Base-by-base conservation (phyloP, 2,888 invertebrate genomes). In the Melinaea menophilus region DNA sequence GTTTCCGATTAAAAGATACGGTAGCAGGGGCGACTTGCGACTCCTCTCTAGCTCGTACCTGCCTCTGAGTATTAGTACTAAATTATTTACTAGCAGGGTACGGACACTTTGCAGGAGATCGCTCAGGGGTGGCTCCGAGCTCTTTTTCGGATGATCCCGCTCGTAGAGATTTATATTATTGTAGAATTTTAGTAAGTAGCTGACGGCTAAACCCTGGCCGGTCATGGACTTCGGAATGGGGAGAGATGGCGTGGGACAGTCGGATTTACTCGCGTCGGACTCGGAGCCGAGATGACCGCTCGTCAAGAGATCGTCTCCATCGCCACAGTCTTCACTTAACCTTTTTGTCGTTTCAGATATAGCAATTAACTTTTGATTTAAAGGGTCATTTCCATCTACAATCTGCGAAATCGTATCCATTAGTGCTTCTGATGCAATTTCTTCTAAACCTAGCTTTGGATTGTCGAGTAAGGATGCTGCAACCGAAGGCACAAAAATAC, bases 131-230 rank as follows among this genome's bases (percentile, higher is more conserved):
- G 95, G 94, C 70, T 94, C 92, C 67, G 94, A 95, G 72, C 94
- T 94, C 78, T 93, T 93, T 89, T 95, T 96, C 31, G 95, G 94
- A 78, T 95, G 92, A 77, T 94, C 94, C 72, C 95, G 88, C 80
- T 95, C 95, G 79, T 96, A 96, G 0, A 93, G 79, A 47, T 93
- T 92, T 13, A 95, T 94, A 72, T 95, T 92, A 48, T 94, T 93
- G 80, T 96, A 96, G 77, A 90, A 90, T 73, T 83, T 83, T 66
- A 90, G 72, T 69, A 91, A 74, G 72, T 90, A 90, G 79, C 90
- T 89, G 72, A 89, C 86, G 61, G 86, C 88, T 75, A 90, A 69
- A 66, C 84, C 84, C 82, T 90, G 85, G 70, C 85, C 78, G 61
- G 86, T 81, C 65, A 88, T 84, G 57, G 82, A 82, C 76, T 84